Base-by-base conservation (phyloP, 2,888 invertebrate genomes). In the Cephus pulcher region DNA sequence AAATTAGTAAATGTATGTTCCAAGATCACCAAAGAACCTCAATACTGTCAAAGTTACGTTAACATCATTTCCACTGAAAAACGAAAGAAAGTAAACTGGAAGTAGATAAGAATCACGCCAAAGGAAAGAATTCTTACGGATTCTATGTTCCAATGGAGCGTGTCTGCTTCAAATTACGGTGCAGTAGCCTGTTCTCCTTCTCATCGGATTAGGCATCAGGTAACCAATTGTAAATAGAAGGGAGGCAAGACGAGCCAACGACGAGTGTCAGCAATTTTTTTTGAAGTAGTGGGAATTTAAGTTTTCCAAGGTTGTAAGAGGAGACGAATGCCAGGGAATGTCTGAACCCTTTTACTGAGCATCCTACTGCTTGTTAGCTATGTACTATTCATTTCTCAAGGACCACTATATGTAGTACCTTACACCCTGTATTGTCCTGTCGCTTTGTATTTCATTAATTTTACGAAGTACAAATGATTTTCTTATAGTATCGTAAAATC, bases 151-250 rank as follows among this genome's bases (percentile, higher is more conserved):
- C 32, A 32, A 71, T 30, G 71, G 30, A 30, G 69, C 34, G 74
- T 71, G 74, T 76, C 37, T 75, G 33, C 79, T 69, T 73, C 74
- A 84, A 85, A 84, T 85, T 84, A 85, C 82, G 79, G 73, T 71
- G 71, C 71, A 71, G 12, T 4, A 4, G 15, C 23, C 9, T 34
- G 71, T 71, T 71, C 32, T 71, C 3, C 33, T 75, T 33, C 68
- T 69, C 71, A 69, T 75, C 75, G 75, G 82, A 85, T 86, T 84
- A 85, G 83, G 85, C 87, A 88, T 86, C 85, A 83, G 86, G 86
- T 86, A 88, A 87, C 87, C 86, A 84, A 86, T 87, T 86, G 87
- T 86, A 87, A 88, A 88, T 84, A 87, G 82, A 33, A 35, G 74
- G 40, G 83, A 71, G 79, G 71, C 79, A 74, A 73, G 68, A 78